Base-by-base conservation (phyloP, 1,140 invertebrate genomes). In the Atta cephalotes region DNA sequence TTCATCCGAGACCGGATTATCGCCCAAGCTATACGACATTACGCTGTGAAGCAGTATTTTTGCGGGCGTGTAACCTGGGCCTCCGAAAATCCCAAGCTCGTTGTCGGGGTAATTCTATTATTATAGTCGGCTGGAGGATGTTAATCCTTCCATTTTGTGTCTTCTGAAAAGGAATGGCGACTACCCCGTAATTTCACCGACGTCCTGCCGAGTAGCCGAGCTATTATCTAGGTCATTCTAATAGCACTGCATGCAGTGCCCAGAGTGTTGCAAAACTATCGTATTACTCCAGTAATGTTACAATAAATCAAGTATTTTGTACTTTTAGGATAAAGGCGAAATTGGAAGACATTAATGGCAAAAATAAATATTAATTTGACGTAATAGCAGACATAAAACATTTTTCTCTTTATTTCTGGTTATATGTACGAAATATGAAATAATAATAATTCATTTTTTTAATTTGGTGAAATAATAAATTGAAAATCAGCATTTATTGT, bases 31-130 rank as follows among this genome's bases (percentile, higher is more conserved):
- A 51, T 51, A 28, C 70, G 70, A 76, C 70, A 76, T 76, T 35
- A 71, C 70, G 80, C 68, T 16, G 70, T 12, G 70, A 35, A 35
- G 70, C 56, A 62, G 80, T 84, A 84, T 84, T 84, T 84, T 84
- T 76, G 80, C 80, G 70, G 70, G 25, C 31, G 28, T 76, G 70
- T 84, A 74, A 84, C 70, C 39, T 12, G 70, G 35, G 70, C 45
- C 35, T 60, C 56, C 68, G 58, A 76, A 84, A 84, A 84, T 84
- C 80, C 80, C 80, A 12, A n/a, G 68, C 80, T 74, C 80, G 80
- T 76, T 84, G 80, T 84, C 80, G 80, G 70, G 80, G 56, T 84
- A 84, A 84, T 84, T 84, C 80, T 84, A 84, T 84, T 84, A 84
- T 84, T 84, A 84, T 84, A 84, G 80, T 84, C 70, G 63, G 78